Base-by-base conservation (phyloP, 2,113 vertebrate genomes). In the Melanocharis versteri region DNA sequence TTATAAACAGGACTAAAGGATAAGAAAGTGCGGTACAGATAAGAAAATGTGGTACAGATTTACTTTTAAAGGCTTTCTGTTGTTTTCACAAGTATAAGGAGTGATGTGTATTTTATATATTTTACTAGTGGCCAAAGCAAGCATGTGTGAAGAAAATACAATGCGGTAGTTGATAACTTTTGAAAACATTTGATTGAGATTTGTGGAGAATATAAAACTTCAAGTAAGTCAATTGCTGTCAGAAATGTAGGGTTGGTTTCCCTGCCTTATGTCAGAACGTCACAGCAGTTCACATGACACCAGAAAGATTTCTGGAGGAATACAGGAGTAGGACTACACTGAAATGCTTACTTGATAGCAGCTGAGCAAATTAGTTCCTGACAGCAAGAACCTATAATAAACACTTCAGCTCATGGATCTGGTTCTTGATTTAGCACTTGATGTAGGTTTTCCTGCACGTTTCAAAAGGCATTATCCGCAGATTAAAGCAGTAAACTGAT, bases 161-260 rank as follows among this genome's bases (percentile, higher is more conserved):
- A 22, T 0, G 0, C 54, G 13, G 11, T 42, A 39, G 21, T 0
- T 44, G 48, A 24, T 9, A 54, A 15, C 12, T 51, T 16, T 53
- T 92, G n/a, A 60, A 93, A 87, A 75, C 4, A 5, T 9, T 31
- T 93, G 20, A n/a, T 2, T 42, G 20, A 77, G 66, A 47, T 66
- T 13, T 60, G 15, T 54, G 22, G 7, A 33, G n/a, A 76, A 35
- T 47, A 35, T 47, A 54, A 47, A 69, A 26, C 6, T 68, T 40
- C 24, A 60, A 31, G 23, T 51, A n/a, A 64, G 21, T 31, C 10
- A 45, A 8, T 12, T 65, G 33, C 16, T 83, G 39, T 71, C 53
- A 51, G 17, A 90, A 61, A 50, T 5, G 4, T 26, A 79, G 15
- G 14, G 11, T 1, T 1, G 6, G 15, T 48, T 83, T 93, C 19